These are phyloP conservation scores for Otus sunia DNA, from an alignment of 2,113 vertebrate species.

Conservation along the genomic window DNA sequence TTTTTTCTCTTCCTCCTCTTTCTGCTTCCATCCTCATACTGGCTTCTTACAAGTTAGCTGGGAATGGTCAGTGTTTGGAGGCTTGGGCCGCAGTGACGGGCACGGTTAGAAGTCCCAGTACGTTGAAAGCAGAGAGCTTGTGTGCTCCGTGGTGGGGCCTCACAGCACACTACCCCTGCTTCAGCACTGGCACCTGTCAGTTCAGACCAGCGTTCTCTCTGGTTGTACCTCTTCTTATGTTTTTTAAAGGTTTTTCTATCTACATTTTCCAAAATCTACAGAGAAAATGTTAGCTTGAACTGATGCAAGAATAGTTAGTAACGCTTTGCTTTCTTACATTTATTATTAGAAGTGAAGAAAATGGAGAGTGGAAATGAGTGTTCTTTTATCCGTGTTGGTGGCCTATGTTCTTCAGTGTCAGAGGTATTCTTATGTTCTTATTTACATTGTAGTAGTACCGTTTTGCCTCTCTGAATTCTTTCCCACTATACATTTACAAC, in stretches of 20 bases:
- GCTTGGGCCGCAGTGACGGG: neutral
- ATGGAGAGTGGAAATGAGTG: neutral
- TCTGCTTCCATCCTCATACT: neutral
- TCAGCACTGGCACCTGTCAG: neutral
- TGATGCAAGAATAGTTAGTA: neutral
- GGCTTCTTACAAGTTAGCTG: neutral
- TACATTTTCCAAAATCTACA: accelerated
- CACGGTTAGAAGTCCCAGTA: neutral
- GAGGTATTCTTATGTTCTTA: constrained; percentile 58
- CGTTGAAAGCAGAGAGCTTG: neutral
- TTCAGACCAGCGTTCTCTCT: neutral
- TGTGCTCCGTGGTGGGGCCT: accelerated
- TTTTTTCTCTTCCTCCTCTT: neutral
- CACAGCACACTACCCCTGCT: accelerated
- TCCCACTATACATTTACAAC: neutral
- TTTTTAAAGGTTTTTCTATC: neutral
- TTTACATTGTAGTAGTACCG: neutral
- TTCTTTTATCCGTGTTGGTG: constrained; percentile 4
- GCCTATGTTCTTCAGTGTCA: constrained; percentile 39
- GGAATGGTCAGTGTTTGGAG: neutral
- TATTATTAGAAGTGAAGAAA: constrained; percentile 27
- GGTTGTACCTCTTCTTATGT: neutral
- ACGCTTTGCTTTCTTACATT: neutral
- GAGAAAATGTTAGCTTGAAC: neutral
- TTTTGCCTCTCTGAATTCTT: neutral